Evolutionary conservation across 2,113 vertebrate genomes (phyloP), one percentile per base, ranked within the genome.

Genomic region (Malurus alboscapulatus): DNA sequence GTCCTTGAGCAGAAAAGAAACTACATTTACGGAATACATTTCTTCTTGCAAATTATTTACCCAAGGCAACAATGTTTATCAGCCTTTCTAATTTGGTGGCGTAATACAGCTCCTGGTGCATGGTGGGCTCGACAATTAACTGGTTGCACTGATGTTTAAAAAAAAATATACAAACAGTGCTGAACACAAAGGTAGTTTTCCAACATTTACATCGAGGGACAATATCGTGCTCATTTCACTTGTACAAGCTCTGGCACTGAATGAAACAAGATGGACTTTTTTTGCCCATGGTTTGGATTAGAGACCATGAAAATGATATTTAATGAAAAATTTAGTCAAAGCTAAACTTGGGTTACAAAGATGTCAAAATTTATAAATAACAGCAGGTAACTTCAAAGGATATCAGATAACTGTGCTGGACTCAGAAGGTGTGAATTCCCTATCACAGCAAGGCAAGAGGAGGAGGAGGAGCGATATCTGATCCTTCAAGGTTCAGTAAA

Each of bases 1-100:
- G 13, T 94, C 89, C 87, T 82, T 82, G n/a, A 89, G 75, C 91
- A 85, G 81, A 73, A 94, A 84, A 91, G 62, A 75, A 91, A 36
- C 50, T 58, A 15, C 38, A 12, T 81, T 82, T 50, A 53, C 0
- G 0, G 58, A 92, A 94, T 73, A 75, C 17, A 82, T 93, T 95
- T 91, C 91, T 74, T 68, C 19, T 63, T 87, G 81, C 66, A 91
- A 89, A 78, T 91, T 82, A 65, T 89, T 82, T 84, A 79, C 84
- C 84, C 3, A 5, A 90, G 91, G 88, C 80, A 93, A 87, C 93
- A 90, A 58, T 32, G 17, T 82, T 92, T 89, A 89, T 87, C 55
- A 30, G 0, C 17, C 59, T 79, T 87, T 87, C 84, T 83, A 76
- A 92, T 87, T 87, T 16, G 17, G 55, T 73, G 66, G 57, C 42